These are phyloP conservation scores for Galago senegalensis DNA, from an alignment of 2,797 vertebrate species.

Conservation along the genomic window DNA sequence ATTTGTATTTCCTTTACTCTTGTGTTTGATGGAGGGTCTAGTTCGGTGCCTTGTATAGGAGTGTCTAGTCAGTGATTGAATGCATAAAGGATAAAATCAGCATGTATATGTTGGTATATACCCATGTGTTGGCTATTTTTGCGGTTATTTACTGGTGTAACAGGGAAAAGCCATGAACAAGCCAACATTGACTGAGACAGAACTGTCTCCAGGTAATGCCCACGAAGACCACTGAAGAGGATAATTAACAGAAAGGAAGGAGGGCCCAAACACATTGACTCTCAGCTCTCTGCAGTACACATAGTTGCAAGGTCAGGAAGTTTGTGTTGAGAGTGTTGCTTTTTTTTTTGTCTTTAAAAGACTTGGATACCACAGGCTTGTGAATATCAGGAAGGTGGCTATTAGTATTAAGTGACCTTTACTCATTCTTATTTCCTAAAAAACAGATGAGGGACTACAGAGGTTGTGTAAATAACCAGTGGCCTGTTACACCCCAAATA, in stretches of 20 bases:
- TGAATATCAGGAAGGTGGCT: conserved; percentile 56
- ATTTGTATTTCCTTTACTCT: background rate
- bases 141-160: background rate
- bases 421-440: conserved; percentile 42
- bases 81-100: background rate
- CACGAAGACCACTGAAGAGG: background rate
- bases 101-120: background rate
- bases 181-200: background rate
- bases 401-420: conserved; percentile 68
- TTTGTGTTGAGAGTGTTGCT: background rate
- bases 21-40: background rate
- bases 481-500: conserved; percentile 64
- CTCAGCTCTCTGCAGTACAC: background rate
- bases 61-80: background rate
- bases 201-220: background rate
- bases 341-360: conserved; percentile 6
- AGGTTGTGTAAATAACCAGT: conserved; percentile 62
- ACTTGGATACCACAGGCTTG: conserved; percentile 21
- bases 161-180: conserved; percentile 12
- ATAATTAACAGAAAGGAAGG: conserved; percentile 23
- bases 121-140: background rate
- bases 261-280: background rate
- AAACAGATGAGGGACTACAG: conserved; percentile 62
- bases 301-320: background rate
- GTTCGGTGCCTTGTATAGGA: background rate